phyloP scores from a whole-genome alignment of 2,797 vertebrate species.

The Alcedo quadribrachys region DNA sequence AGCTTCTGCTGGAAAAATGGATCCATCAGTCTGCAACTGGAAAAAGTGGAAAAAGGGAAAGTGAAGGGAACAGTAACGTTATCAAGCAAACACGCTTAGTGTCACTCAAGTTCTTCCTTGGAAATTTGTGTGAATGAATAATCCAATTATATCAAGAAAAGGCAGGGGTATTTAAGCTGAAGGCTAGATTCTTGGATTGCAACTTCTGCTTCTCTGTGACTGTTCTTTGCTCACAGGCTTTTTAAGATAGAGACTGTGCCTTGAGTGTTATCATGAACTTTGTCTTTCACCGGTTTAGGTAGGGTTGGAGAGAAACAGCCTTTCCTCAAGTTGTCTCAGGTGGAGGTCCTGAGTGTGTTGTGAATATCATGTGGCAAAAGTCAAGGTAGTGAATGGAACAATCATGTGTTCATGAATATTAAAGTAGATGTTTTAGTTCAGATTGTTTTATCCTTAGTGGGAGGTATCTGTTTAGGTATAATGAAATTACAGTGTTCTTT shows the following conservation, averaged over 20 bases:
- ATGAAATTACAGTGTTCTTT: not conserved
- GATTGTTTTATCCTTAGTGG: not conserved
- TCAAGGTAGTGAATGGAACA: not conserved
- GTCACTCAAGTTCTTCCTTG: not conserved
- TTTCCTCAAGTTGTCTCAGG: not conserved
- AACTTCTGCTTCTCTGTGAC: not conserved
- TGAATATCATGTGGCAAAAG: not conserved
- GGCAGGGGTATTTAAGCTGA: not conserved
- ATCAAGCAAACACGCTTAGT: not conserved
- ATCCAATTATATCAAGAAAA: not conserved
- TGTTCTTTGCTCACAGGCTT: not conserved
- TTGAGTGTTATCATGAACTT: not conserved
- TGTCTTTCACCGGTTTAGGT: not conserved
- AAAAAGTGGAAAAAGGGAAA: too few relatives aligned
- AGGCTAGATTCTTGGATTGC: not conserved
- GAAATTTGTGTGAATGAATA: not conserved
- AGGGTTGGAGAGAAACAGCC: not conserved
- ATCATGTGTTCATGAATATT: not conserved
- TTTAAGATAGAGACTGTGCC: not conserved
- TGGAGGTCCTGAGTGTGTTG: not conserved
- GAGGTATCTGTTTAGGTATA: not conserved
- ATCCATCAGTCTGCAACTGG: not conserved
- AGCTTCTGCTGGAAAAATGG: not conserved
- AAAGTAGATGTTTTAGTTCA: not conserved
- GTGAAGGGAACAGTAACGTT: not conserved